Percentiles rank a stretch among this genome's conserved stretches.
phyloP scores from a whole-genome alignment of 2,888 invertebrate genomes.

The Synanthedon myopaeformis region DNA sequence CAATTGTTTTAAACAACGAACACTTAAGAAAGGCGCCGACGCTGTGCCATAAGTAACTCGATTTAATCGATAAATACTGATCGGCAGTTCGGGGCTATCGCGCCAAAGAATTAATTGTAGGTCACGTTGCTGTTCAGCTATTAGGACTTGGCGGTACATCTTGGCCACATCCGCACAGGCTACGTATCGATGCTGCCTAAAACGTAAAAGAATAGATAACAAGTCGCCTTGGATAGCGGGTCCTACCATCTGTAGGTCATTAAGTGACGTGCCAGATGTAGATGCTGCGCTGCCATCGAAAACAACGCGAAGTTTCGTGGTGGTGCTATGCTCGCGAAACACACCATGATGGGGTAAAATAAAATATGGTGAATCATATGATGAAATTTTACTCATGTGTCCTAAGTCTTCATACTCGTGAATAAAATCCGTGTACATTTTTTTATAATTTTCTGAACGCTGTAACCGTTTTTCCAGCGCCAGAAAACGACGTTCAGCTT shows the following conservation, averaged over 20 bases:
- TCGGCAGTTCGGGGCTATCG: constrained; percentile 9
- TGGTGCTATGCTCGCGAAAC: constrained; percentile 6
- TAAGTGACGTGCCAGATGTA: constrained; percentile 7
- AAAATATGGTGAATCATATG: constrained; percentile 3
- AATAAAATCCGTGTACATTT: constrained; percentile 9
- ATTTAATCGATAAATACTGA: constrained; percentile 15
- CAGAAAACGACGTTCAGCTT: constrained; percentile 7
- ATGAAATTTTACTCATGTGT: constrained; percentile 7
- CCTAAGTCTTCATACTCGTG: constrained; percentile 9
- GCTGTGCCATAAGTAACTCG: constrained; percentile 20
- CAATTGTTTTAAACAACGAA: constrained; percentile 18
- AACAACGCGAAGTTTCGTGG: constrained; percentile 6
- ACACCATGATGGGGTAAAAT: constrained; percentile 11
- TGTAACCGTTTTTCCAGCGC: constrained; percentile 8
- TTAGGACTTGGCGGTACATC: constrained; percentile 9
- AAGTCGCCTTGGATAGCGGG: constrained; percentile 13
- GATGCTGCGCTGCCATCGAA: constrained; percentile 8
- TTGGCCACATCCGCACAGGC: constrained; percentile 15
- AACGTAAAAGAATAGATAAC: constrained; percentile 13
- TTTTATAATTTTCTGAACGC: constrained; percentile 5
- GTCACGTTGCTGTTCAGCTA: too few species aligned
- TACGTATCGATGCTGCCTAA: constrained; percentile 9
- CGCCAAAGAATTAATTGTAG: constrained; percentile 18
- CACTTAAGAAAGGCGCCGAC: constrained; percentile 20
- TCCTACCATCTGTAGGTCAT: constrained; percentile 12